phyloP scores from a whole-genome alignment of 2,888 invertebrate species.

The Bembecia ichneumoniformis region DNA sequence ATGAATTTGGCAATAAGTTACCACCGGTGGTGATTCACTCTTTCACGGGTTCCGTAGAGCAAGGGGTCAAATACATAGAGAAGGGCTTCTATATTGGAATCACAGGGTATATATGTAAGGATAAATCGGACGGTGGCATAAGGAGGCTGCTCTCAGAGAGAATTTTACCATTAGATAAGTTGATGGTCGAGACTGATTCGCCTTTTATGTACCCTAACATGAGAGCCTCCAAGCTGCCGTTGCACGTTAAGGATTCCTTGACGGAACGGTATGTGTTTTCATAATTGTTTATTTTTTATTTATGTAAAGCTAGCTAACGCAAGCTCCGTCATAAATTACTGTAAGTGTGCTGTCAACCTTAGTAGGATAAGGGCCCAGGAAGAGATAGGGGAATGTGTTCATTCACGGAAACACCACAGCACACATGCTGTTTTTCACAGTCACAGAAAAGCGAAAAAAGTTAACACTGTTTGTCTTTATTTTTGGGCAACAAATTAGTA shows the following conservation, averaged over 20 bases:
- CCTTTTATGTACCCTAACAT: conserved; percentile 98
- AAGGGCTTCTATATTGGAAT: conserved; percentile 88
- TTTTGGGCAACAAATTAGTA: too few relatives aligned
- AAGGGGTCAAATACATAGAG: conserved; percentile 84
- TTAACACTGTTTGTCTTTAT: too few relatives aligned
- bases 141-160: conserved; percentile 86
- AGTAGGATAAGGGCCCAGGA: too few relatives aligned
- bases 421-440: too few relatives aligned
- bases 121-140: conserved; percentile 92
- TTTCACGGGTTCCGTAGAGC: conserved; percentile 90
- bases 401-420: too few relatives aligned
- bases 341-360: too few relatives aligned
- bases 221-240: conserved; percentile 90
- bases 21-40: conserved; percentile 93
- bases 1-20: conserved; percentile 59
- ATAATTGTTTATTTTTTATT: neutral
- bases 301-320: too few relatives aligned
- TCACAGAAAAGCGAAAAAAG: too few relatives aligned
- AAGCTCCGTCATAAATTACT: too few relatives aligned
- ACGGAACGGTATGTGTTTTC: conserved; percentile 80
- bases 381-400: too few relatives aligned
- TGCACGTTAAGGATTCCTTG: conserved; percentile 87
- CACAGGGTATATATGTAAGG: conserved; percentile 87
- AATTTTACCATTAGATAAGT: conserved; percentile 84
- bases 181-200: conserved; percentile 93